These are phyloP conservation scores for Xylocampa areola DNA, from an alignment of 2,888 invertebrate species.

Conservation along the genomic window DNA sequence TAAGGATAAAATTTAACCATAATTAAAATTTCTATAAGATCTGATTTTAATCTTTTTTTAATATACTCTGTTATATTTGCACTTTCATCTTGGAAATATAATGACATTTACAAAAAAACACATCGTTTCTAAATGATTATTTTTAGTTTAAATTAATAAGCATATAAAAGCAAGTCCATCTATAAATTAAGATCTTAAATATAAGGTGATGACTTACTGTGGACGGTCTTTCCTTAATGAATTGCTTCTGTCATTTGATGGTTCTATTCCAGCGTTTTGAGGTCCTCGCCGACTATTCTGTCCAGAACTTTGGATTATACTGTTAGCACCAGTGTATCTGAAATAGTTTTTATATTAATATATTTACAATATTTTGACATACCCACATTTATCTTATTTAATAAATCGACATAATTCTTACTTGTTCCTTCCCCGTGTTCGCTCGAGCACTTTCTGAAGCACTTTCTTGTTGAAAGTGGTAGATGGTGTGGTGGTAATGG, in stretches of 20 bases:
- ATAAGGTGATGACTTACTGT: conserved; percentile 80
- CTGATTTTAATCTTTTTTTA: too few relatives aligned
- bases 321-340: conserved; percentile 59
- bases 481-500: conserved; percentile 88
- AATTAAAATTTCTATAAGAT: too few relatives aligned
- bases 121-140: too few relatives aligned
- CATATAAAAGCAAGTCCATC: too few relatives aligned
- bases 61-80: too few relatives aligned
- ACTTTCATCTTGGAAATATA: too few relatives aligned
- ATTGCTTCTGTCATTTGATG: conserved; percentile 72
- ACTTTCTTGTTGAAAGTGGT: conserved; percentile 92
- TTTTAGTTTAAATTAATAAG: too few relatives aligned
- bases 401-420: conserved; percentile 64
- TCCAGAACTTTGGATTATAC: conserved; percentile 61
- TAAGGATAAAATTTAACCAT: too few relatives aligned
- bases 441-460: conserved; percentile 93
- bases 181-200: too few relatives aligned
- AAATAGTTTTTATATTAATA: neutral
- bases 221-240: conserved; percentile 85
- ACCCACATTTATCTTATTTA: too few relatives aligned
- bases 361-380: too few relatives aligned
- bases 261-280: conserved; percentile 87
- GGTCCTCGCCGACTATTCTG: conserved; percentile 87
- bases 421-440: conserved; percentile 81
- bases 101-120: too few relatives aligned